Percentiles rank a stretch among this genome's conserved stretches.
Conservation (phyloP, 2,888 invertebrate species). For the Eristalis arbustorum region DNA sequence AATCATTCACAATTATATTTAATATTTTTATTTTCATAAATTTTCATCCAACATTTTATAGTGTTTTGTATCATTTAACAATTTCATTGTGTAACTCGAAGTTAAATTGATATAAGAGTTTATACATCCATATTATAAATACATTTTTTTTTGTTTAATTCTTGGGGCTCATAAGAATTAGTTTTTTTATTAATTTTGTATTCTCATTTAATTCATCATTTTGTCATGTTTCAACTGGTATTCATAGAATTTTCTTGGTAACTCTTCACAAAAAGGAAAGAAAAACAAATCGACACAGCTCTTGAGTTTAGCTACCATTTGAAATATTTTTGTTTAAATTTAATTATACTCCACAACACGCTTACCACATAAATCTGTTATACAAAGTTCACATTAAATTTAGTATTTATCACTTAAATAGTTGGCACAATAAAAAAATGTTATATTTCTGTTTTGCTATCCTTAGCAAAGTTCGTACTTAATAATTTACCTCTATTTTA, state of each 20-base stretch:
- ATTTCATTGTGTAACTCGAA: not conserved
- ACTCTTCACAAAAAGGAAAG: not conserved
- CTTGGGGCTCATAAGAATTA: slow-evolving; percentile 75
- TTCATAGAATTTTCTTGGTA: not conserved
- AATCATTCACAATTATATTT: slow-evolving; percentile 22
- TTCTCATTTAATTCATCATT: not conserved
- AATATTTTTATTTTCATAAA: slow-evolving; percentile 26
- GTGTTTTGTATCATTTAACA: slow-evolving; percentile 7
- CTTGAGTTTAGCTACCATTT: slow-evolving; percentile 20
- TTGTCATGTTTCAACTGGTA: not conserved
- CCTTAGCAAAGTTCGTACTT: not conserved
- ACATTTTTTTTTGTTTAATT: slow-evolving; percentile 69
- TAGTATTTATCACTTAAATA: slow-evolving; percentile 39
- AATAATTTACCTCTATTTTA: not conserved
- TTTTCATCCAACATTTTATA: slow-evolving; percentile 51
- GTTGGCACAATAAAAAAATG: slow-evolving; percentile 66
- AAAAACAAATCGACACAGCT: slow-evolving; percentile 36
- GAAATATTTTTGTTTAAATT: not conserved
- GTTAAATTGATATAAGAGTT: slow-evolving; percentile 3
- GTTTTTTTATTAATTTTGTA: not conserved
- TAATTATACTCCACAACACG: not conserved
- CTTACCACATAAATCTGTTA: not conserved
- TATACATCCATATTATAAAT: not conserved
- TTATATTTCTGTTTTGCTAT: not conserved
- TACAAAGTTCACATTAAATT: slow-evolving; percentile 12